Conservation (phyloP, 2,888 invertebrate species). For the Hypolimnas misippus region DNA sequence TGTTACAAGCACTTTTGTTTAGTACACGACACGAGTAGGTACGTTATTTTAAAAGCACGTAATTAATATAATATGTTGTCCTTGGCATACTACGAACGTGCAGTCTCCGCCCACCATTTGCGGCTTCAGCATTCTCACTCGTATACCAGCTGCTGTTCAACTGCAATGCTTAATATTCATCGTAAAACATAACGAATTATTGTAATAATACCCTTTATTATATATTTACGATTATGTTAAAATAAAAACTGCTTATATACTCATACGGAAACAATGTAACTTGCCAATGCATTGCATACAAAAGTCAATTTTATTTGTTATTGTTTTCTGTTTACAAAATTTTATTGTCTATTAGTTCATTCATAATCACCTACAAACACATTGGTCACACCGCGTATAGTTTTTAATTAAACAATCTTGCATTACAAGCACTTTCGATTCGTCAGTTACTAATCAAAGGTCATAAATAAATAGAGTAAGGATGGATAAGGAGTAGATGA, state of each 20-base stretch:
- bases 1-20: no score
- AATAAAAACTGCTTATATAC: conserved; percentile 2
- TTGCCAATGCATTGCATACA: not conserved
- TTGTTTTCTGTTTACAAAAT: no score
- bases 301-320: not conserved
- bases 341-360: no score
- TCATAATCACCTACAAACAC: no score
- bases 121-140: conserved; percentile 50
- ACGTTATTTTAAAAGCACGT: conserved; percentile 5
- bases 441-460: no score
- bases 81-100: conserved; percentile 31
- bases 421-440: no score
- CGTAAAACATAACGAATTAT: conserved; percentile 42
- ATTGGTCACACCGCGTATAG: no score
- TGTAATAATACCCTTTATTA: conserved; percentile 33
- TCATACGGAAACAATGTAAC: no score
- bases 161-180: conserved; percentile 40
- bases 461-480: no score
- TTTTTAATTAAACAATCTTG: no score
- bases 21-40: not conserved
- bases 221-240: conserved; percentile 19
- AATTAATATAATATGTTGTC: conserved; percentile 37
- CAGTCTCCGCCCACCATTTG: conserved; percentile 46
- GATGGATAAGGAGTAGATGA: no score
- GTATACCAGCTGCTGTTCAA: conserved; percentile 47